Evolutionary conservation across 2,888 invertebrate genomes (phyloP).

Genomic region (Caenorhabditis sp.): DNA sequence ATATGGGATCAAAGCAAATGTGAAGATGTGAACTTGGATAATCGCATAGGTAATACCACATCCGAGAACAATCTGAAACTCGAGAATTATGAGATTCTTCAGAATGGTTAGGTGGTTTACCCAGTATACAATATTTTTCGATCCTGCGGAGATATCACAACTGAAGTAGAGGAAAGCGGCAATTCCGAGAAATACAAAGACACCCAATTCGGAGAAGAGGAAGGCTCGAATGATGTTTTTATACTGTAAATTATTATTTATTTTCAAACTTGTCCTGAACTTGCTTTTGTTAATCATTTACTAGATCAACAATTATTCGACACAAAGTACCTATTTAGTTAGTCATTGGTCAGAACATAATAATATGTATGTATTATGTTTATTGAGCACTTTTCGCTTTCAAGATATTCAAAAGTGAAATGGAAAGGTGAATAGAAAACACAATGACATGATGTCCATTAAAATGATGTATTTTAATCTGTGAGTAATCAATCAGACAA

Average conservation of each 20-base stretch:
- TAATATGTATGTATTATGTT: too few species aligned
- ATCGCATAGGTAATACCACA: conserved; percentile 54
- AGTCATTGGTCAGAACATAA: too few species aligned
- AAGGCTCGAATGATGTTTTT: conserved; percentile 63
- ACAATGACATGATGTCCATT: neutral
- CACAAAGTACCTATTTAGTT: neutral
- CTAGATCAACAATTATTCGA: neutral
- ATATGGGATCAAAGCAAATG: conserved; percentile 57
- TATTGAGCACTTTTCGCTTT: too few species aligned
- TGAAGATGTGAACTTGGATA: conserved; percentile 58
- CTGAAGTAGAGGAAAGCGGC: conserved; percentile 61
- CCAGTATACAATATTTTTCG: conserved; percentile 62
- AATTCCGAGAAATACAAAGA: conserved; percentile 55
- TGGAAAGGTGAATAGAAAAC: neutral
- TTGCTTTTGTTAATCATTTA: neutral
- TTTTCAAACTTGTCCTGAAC: neutral
- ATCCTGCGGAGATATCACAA: conserved; percentile 50
- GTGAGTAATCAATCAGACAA: neutral
- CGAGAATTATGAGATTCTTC: neutral
- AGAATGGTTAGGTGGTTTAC: conserved; percentile 43
- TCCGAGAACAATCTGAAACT: conserved; percentile 51
- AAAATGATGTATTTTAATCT: neutral
- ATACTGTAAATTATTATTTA: conserved; percentile 54
- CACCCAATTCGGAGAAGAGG: conserved; percentile 59
- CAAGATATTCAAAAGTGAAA: too few species aligned